Evolutionary conservation across 23 tunicate genomes (phyloP).

Genomic region (Phallusia fumigata): DNA sequence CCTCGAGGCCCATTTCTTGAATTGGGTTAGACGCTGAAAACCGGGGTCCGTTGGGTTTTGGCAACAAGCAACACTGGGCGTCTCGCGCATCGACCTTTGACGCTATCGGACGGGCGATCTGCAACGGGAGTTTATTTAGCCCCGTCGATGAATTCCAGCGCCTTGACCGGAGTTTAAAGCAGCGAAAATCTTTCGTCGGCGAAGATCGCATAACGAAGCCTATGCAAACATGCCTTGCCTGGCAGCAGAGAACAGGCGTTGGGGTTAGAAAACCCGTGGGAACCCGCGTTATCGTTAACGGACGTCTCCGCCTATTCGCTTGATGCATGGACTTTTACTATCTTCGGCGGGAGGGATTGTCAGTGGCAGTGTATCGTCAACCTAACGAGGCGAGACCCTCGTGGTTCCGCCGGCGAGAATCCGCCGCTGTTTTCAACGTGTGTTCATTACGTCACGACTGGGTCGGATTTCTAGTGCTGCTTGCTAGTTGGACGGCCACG

Average conservation of each 20-base stretch:
- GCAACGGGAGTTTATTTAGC: background rate
- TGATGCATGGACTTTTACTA: too few relatives aligned
- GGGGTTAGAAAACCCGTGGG: slow-evolving; percentile 5
- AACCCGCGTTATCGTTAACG: background rate
- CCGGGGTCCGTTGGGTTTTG: slow-evolving; percentile 9
- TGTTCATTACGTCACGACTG: too few relatives aligned
- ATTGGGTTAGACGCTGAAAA: background rate
- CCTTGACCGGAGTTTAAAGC: background rate
- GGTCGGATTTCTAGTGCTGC: too few relatives aligned
- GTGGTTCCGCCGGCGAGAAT: too few relatives aligned
- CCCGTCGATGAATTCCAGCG: slow-evolving; percentile 1
- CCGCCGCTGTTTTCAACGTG: too few relatives aligned
- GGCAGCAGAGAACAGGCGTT: background rate
- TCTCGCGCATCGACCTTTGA: background rate
- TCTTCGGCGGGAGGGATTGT: too few relatives aligned
- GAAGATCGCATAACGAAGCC: background rate
- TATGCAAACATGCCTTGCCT: background rate
- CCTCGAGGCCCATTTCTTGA: too few relatives aligned
- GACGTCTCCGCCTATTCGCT: too few relatives aligned
- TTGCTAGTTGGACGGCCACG: too few relatives aligned
- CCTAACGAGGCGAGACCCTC: too few relatives aligned
- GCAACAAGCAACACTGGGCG: background rate
- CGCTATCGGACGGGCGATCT: background rate
- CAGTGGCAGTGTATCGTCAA: too few relatives aligned
- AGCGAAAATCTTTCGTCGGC: slow-evolving; percentile 4